phyloP scores from a whole-genome alignment of 2,797 vertebrate species.

The Sibirionetta formosa region DNA sequence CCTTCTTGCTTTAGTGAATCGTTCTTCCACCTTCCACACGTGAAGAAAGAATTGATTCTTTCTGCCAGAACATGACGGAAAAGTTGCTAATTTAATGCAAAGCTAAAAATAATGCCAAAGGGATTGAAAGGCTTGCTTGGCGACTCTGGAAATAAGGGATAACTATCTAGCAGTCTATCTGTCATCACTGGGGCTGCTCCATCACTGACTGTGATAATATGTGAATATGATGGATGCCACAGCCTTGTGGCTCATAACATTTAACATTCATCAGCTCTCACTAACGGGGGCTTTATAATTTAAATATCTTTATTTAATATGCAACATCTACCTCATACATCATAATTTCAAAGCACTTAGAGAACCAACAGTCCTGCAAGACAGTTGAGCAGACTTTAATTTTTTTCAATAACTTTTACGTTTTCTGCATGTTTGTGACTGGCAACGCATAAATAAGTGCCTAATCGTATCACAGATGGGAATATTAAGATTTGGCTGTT shows the following conservation, averaged over 20 bases:
- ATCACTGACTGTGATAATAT: slow-evolving; percentile 95
- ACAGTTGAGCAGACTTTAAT: slow-evolving; percentile 80
- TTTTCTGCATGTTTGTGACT: slow-evolving; percentile 79
- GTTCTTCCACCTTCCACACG: slow-evolving; percentile 62
- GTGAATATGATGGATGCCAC: slow-evolving; percentile 91
- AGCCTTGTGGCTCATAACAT: slow-evolving; percentile 82
- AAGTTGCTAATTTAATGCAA: slow-evolving; percentile 92
- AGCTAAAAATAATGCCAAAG: slow-evolving; percentile 82
- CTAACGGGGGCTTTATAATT: slow-evolving; percentile 90
- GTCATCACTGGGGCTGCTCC: slow-evolving; percentile 91
- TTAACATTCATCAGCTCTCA: slow-evolving; percentile 88
- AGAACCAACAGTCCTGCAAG: slow-evolving; percentile 88
- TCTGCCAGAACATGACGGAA: slow-evolving; percentile 81
- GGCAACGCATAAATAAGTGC: slow-evolving; percentile 78
- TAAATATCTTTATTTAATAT: slow-evolving; percentile 94
- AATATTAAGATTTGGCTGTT: slow-evolving; percentile 67
- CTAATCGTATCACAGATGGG: slow-evolving; percentile 71
- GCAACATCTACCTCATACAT: slow-evolving; percentile 92
- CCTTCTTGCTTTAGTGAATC: slow-evolving; percentile 42
- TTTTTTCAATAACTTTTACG: slow-evolving; percentile 82
- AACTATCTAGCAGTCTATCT: slow-evolving; percentile 94
- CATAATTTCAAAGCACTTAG: slow-evolving; percentile 99
- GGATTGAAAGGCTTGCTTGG: slow-evolving; percentile 80
- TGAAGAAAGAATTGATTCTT: slow-evolving; percentile 86
- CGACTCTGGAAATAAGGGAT: slow-evolving; percentile 84